A percentile compares a stretch with the other conserved stretches of the same genome.
Conservation (phyloP, 2,888 invertebrate species). For the Pycnomerus fuliginosus region DNA sequence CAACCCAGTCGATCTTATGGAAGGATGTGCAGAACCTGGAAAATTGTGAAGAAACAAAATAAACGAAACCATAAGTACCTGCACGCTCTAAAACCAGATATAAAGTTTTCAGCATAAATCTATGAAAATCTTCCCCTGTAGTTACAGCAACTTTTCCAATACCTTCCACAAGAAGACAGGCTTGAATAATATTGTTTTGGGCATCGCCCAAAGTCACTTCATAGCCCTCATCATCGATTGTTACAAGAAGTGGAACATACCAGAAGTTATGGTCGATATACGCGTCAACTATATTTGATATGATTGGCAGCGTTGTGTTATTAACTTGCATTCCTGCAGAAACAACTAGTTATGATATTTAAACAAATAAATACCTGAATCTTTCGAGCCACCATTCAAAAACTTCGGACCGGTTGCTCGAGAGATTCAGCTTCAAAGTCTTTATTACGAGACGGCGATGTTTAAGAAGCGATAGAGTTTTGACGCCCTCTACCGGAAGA, state of each 20-base stretch:
- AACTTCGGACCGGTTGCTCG: too few species aligned
- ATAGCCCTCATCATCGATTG: constrained; percentile 35
- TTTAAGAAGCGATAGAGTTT: too few species aligned
- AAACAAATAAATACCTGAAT: too few species aligned
- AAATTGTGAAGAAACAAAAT: constrained; percentile 12
- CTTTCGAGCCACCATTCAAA: too few species aligned
- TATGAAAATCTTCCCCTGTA: constrained; percentile 57
- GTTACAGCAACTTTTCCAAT: constrained; percentile 63
- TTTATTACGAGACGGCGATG: too few species aligned
- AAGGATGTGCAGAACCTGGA: constrained; percentile 64
- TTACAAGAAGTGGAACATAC: constrained; percentile 54
- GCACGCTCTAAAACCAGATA: constrained; percentile 71
- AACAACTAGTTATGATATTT: too few species aligned
- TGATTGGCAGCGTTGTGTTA: too few species aligned
- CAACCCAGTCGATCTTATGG: constrained; percentile 63
- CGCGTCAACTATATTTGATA: constrained; percentile 29
- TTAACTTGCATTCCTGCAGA: too few species aligned
- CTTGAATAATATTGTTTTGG: constrained; percentile 65
- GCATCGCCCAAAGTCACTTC: constrained; percentile 43
- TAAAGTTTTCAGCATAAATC: constrained; percentile 63
- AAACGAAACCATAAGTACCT: constrained; percentile 52
- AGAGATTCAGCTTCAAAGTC: too few species aligned
- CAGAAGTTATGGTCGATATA: constrained; percentile 59
- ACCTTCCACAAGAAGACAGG: constrained; percentile 70
- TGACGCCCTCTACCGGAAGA: too few species aligned